Evolutionary conservation across 2,113 vertebrate species (phyloP), one percentile per base, ranked within the genome.

Genomic region (Microcebus jonahi): DNA sequence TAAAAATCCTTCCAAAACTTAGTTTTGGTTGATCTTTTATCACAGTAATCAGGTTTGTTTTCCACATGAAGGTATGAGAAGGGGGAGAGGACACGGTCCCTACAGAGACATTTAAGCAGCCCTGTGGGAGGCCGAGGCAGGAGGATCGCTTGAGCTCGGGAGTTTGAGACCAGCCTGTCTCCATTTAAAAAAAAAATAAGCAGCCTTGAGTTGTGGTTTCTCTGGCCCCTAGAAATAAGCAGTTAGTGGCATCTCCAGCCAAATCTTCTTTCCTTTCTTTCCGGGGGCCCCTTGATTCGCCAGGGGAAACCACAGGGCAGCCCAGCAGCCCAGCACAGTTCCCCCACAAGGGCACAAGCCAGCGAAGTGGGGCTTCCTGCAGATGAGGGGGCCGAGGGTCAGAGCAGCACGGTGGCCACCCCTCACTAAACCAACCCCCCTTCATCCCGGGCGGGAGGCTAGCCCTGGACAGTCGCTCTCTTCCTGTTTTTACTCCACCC

Each of bases 371-470:
- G 17, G 21, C 36, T 70, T n/a, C 5, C 0, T n/a, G 25, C 21
- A 50, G 34, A 17, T 4, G 71, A 68, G 20, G 39, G 20, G 18
- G 9, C 31, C 45, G 31, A 73, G 15, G 45, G n/a, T 31, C 27
- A 11, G 53, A 95, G 59, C 6, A 3, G 17, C 1, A 9, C 2
- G 0, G 5, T 31, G 17, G 6, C 10, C 48, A 5, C 15, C 23
- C 67, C 80, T 61, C 61, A 11, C 36, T 3, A 2, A 39, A 34
- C 15, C 18, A 27, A 55, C 10, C 14, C 29, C 10, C 48, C 39
- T 82, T 57, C 1, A 1, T 7, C 73, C 20, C 39, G 2, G 21
- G 18, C 0, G 0, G 57, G 29, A 55, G 39, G 17, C 31, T 61
- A 31, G 36, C 6, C 29, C 67, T 36, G 18, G 18, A 27, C 68